phyloP scores from a whole-genome alignment of 2,888 invertebrate species.

The Meghimatium bilineatum region DNA sequence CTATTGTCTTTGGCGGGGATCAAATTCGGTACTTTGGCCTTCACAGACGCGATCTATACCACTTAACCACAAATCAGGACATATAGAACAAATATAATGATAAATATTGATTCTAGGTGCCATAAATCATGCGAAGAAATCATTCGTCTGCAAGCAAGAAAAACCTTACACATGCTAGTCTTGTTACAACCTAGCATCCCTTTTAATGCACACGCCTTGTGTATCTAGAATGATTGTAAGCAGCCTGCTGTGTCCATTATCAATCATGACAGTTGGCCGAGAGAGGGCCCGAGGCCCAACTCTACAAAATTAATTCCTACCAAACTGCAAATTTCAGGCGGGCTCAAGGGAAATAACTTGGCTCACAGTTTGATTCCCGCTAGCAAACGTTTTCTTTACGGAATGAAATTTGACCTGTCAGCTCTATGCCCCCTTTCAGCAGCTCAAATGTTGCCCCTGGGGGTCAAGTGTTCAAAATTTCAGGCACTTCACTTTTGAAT shows the following conservation, averaged over 20 bases:
- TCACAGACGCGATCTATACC: no score
- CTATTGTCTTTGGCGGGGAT: no score
- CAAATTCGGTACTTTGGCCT: no score
- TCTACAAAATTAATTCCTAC: slow-evolving; percentile 22
- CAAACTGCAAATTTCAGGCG: slow-evolving; percentile 25
- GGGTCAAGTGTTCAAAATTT: not conserved
- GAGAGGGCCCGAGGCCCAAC: not conserved
- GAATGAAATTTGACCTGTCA: slow-evolving; percentile 21
- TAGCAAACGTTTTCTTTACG: slow-evolving; percentile 30
- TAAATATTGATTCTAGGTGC: not conserved
- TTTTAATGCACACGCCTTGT: not conserved
- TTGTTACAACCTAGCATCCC: not conserved
- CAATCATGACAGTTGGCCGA: slow-evolving; percentile 15
- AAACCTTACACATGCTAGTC: not conserved
- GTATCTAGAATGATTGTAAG: not conserved
- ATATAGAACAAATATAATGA: not conserved
- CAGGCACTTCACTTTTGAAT: not conserved
- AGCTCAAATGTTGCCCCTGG: not conserved
- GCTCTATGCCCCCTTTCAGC: slow-evolving; percentile 6
- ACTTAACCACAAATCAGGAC: no score
- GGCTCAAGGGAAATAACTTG: slow-evolving; percentile 20
- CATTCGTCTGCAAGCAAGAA: not conserved
- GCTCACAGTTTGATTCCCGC: slow-evolving; percentile 23
- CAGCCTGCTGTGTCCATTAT: not conserved
- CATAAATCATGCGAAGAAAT: not conserved